Base-by-base conservation (phyloP, 2,113 vertebrate species). In the Sorex araneus region DNA sequence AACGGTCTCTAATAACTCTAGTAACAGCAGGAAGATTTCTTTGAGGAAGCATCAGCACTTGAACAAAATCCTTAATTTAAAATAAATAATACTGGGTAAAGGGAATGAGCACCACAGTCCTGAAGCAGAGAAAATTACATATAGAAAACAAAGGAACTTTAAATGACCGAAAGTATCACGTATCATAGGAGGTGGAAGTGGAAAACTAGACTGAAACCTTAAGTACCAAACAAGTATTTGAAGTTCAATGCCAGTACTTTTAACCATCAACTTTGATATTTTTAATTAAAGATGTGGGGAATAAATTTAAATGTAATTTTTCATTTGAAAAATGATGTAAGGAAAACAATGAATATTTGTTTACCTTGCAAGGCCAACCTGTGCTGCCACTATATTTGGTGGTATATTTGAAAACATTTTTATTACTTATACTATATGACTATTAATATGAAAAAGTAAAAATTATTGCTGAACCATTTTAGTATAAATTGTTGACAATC, bases 401-500 rank as follows among this genome's bases (percentile, higher is more conserved):
- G 57, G 23, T 60, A 60, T 60, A 43, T 71, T 74, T 89, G 64
- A 32, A 70, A 12, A 78, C 16, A 84, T 30, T 9, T 30, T 57
- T 40, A 36, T 45, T 78, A 67, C n/a, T 73, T 60, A 79, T 76
- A 71, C 63, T 32, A 8, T n/a, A 11, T 78, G 28, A 9, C 34
- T 32, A 76, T 57, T 25, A 75, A 50, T 69, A 63, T 28, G 30
- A 1, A 40, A 30, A 21, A n/a, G 23, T 28, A 34, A n/a, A 50
- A 75, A 30, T 34, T 84, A 69, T 81, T 81, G 32, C 64, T n/a
- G 6, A 94, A 87, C n/a, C 4, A 34, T 69, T 89, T 89, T 27
- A 81, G 13, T 78, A 4, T 57, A 83, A 77, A n/a, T 73, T 77
- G 54, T 3, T 85, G 82, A 77, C 4, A 77, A 76, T 25, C 36